phyloP scores from a whole-genome alignment of 2,113 vertebrate species.

The Cnemophilus loriae region DNA sequence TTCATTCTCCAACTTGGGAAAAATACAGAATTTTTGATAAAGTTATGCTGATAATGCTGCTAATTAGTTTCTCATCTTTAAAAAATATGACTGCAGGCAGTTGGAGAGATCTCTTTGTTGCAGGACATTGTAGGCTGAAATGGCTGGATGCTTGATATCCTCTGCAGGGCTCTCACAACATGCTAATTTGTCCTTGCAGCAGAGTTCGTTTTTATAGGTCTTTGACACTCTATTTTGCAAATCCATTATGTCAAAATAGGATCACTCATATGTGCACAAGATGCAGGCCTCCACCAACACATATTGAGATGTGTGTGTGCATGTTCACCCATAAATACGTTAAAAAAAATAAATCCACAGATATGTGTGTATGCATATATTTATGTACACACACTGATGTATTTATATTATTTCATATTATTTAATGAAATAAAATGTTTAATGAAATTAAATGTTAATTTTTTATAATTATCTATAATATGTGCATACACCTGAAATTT shows the following conservation, averaged over 20 bases:
- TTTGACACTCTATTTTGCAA: not conserved
- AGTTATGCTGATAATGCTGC: conserved; percentile 29
- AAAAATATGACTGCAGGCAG: conserved; percentile 13
- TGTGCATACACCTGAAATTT: not conserved
- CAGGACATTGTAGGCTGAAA: conserved; percentile 5
- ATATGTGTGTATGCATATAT: not conserved
- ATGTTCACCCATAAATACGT: not conserved
- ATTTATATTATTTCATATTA: not conserved
- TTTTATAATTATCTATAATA: not conserved
- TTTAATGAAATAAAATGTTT: not conserved
- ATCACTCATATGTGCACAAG: not conserved
- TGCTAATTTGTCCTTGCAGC: conserved; percentile 49
- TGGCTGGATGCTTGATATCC: conserved; percentile 4
- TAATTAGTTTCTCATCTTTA: conserved; percentile 53
- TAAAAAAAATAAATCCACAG: not conserved
- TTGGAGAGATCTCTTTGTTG: not conserved
- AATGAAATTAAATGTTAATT: not conserved
- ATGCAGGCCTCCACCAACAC: not conserved
- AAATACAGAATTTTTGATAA: conserved; percentile 17
- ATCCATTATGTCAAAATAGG: not conserved
- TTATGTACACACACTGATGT: not conserved
- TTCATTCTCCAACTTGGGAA: not conserved
- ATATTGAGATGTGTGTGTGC: accelerated
- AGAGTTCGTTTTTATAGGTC: not conserved
- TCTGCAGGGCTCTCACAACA: conserved; percentile 26